Conservation (phyloP, 2,113 vertebrate species). For the Myotis yumanensis region DNA sequence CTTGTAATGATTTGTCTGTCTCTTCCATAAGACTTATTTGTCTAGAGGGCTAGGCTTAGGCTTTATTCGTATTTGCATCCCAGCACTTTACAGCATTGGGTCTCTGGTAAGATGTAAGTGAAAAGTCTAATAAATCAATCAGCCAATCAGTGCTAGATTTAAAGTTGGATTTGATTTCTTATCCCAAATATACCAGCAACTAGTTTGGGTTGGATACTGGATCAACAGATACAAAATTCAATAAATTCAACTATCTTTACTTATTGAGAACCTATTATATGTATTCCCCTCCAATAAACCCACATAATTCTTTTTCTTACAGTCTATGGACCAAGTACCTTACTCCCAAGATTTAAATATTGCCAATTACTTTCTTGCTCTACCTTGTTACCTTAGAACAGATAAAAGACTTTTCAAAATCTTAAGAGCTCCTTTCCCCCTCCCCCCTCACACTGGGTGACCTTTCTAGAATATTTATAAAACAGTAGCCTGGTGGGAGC, state of each 20-base stretch:
- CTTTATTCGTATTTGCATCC: background rate
- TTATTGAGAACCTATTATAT: background rate
- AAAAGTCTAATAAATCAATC: background rate
- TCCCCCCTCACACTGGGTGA: background rate
- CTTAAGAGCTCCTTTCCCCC: background rate
- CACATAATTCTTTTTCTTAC: slow-evolving; percentile 22
- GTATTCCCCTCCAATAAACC: background rate
- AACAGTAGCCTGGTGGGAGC: background rate
- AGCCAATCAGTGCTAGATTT: background rate
- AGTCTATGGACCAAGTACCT: background rate
- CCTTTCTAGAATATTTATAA: background rate
- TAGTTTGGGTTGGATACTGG: background rate
- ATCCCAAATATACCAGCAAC: background rate
- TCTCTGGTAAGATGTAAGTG: background rate
- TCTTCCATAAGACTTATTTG: background rate
- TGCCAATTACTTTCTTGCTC: background rate
- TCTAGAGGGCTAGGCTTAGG: background rate
- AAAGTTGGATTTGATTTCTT: slow-evolving; percentile 41
- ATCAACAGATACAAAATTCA: slow-evolving; percentile 4
- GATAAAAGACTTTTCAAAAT: background rate
- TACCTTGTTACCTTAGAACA: background rate
- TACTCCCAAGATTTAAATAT: background rate
- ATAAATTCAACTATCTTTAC: background rate
- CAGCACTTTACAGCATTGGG: background rate
- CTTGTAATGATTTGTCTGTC: background rate